Percentiles rank a stretch among this genome's conserved stretches.
Conservation (phyloP, 2,113 vertebrate species). For the Neoarius graeffei region DNA sequence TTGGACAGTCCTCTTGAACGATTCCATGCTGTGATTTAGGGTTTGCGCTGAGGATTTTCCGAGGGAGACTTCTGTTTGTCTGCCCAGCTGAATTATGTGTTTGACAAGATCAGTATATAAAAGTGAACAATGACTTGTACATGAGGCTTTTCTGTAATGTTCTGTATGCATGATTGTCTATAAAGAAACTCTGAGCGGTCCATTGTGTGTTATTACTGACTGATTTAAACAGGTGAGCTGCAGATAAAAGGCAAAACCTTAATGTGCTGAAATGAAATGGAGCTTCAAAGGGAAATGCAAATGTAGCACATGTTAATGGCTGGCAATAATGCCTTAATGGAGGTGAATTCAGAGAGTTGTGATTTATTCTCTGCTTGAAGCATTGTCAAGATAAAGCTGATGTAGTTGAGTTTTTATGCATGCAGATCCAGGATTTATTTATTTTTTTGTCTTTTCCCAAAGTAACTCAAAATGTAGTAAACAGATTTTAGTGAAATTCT, state of each 20-base stretch:
- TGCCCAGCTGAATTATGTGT: constrained; percentile 48
- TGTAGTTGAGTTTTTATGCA: not conserved
- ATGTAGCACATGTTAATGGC: constrained; percentile 7
- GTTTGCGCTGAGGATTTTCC: constrained; percentile 36
- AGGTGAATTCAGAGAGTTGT: constrained; percentile 4
- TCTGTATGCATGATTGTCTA: constrained; percentile 7
- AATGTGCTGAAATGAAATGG: constrained; percentile 23
- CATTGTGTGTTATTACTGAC: constrained; percentile 36
- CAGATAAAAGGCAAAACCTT: constrained; percentile 17
- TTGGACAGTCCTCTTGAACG: not conserved
- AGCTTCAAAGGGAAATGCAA: constrained; percentile 28
- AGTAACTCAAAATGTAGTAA: no score
- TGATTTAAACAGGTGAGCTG: constrained; percentile 32
- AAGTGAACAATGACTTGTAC: constrained; percentile 46
- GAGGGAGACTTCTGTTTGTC: constrained; percentile 33
- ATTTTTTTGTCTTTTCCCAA: no score
- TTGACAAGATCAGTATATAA: constrained; percentile 50
- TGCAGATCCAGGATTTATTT: no score
- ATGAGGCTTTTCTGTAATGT: constrained; percentile 3
- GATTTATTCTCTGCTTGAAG: constrained; percentile 13
- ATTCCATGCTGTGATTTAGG: constrained; percentile 40
- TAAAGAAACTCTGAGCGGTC: not conserved
- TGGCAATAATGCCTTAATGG: constrained; percentile 26
- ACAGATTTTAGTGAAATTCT: no score
- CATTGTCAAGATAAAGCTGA: not conserved